Percentiles rank a stretch among this genome's conserved stretches.
phyloP scores from a whole-genome alignment of 2,113 vertebrate species.

The Mobula birostris region DNA sequence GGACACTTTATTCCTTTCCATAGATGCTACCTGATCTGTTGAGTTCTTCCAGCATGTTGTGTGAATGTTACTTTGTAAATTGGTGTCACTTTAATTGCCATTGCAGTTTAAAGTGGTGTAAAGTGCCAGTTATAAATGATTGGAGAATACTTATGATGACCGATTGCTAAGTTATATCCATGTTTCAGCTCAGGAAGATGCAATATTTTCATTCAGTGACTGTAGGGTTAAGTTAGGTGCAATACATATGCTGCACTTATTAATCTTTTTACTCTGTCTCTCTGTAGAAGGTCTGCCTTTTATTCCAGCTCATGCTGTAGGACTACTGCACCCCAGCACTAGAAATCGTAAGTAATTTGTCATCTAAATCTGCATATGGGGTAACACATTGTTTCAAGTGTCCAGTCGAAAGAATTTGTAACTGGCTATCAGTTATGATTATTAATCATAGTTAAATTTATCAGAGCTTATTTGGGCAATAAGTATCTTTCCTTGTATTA shows the following conservation, averaged over 20 bases:
- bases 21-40: no score
- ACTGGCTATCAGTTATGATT: not conserved
- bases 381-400: not conserved
- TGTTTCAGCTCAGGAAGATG: not conserved
- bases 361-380: not conserved
- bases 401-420: not conserved
- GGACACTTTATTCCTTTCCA: no score
- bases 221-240: not conserved
- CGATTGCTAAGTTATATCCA: not conserved
- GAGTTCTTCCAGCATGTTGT: no score
- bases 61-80: no score
- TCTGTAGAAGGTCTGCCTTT: slow-evolving; percentile 32
- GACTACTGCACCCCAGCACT: slow-evolving; percentile 27
- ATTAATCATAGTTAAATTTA: slow-evolving; percentile 18
- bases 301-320: slow-evolving; percentile 24
- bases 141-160: not conserved
- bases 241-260: not conserved
- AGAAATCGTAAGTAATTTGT: slow-evolving; percentile 34
- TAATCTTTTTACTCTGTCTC: not conserved
- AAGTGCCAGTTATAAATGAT: not conserved
- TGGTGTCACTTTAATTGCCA: not conserved
- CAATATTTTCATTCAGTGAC: not conserved
- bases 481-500: slow-evolving; percentile 10
- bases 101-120: not conserved
- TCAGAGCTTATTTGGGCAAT: slow-evolving; percentile 24